Percentiles rank a stretch among this genome's conserved stretches.
These are phyloP conservation scores for Callyntrura guangdongensis DNA, from an alignment of 2,888 invertebrate genomes.

Conservation along the genomic window DNA sequence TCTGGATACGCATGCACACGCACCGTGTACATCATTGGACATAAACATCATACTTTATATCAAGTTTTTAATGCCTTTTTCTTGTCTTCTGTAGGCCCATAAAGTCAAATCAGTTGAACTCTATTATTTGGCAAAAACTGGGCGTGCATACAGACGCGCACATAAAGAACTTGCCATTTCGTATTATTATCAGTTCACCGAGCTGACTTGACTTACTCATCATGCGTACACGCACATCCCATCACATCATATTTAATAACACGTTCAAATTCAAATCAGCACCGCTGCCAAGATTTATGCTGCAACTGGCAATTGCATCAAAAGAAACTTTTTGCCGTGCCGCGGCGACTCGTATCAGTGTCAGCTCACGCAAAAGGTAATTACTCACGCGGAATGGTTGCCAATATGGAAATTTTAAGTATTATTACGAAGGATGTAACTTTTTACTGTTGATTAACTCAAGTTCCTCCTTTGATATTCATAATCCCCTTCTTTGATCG, in stretches of 20 bases:
- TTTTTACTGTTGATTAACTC: constrained; percentile 53
- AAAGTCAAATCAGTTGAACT: constrained; percentile 46
- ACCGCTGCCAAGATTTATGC: background rate
- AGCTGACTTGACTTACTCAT: constrained; percentile 37
- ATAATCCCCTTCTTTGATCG: constrained; percentile 27
- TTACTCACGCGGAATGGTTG: constrained; percentile 66
- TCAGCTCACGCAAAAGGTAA: constrained; percentile 74
- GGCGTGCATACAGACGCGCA: constrained; percentile 30
- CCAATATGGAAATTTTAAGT: constrained; percentile 68
- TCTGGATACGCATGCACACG: constrained; percentile 53
- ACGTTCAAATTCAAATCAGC: background rate
- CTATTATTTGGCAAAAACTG: constrained; percentile 48
- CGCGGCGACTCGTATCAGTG: constrained; percentile 60
- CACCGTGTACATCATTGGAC: background rate
- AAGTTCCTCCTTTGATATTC: constrained; percentile 16
- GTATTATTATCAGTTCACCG: constrained; percentile 53
- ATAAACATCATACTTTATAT: background rate
- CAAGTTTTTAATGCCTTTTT: background rate
- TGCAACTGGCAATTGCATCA: background rate
- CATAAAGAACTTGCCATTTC: background rate
- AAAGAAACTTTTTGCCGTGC: constrained; percentile 13
- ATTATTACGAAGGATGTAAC: constrained; percentile 7
- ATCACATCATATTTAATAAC: constrained; percentile 10
- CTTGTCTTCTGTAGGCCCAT: background rate
- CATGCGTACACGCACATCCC: constrained; percentile 60